Evolutionary conservation across 2,888 invertebrate genomes (phyloP).

Genomic region (Beris chalybata): DNA sequence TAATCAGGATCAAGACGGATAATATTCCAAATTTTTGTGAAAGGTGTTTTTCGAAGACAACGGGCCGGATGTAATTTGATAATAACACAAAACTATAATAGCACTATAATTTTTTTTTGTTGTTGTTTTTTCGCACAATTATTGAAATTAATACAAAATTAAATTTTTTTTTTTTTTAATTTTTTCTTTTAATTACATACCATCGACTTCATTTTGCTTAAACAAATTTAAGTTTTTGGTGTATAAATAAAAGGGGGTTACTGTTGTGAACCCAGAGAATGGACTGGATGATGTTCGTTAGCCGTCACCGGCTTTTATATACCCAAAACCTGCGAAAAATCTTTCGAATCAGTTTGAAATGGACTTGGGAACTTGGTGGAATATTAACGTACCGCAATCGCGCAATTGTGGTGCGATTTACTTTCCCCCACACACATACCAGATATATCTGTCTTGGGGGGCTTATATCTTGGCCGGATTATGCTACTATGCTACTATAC

Average conservation of each 20-base stretch:
- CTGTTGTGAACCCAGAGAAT: constrained; percentile 55
- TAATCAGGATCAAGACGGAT: too few species aligned
- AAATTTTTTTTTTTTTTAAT: neutral
- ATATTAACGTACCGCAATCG: constrained; percentile 18
- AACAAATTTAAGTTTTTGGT: constrained; percentile 36
- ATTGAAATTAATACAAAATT: neutral
- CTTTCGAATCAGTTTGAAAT: constrained; percentile 19
- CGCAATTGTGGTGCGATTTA: constrained; percentile 35
- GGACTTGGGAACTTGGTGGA: constrained; percentile 21
- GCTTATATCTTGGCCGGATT: too few species aligned
- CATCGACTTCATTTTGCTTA: constrained; percentile 53
- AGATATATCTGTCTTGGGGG: too few species aligned
- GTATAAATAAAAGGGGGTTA: constrained; percentile 45
- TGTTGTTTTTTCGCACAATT: neutral
- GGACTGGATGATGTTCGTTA: constrained; percentile 56
- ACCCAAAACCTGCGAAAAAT: constrained; percentile 31
- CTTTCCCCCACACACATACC: constrained; percentile 32
- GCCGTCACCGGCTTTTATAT: constrained; percentile 53
- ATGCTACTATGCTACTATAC: too few species aligned
- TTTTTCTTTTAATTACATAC: constrained; percentile 48
- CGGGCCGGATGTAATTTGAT: too few species aligned
- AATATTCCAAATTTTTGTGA: too few species aligned
- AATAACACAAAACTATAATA: neutral
- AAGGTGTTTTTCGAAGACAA: too few species aligned
- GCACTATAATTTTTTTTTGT: neutral